Evolutionary conservation across 2,797 vertebrate species (phyloP), one percentile per base, ranked within the genome.

Genomic region (Adrianichthys oophorus): DNA sequence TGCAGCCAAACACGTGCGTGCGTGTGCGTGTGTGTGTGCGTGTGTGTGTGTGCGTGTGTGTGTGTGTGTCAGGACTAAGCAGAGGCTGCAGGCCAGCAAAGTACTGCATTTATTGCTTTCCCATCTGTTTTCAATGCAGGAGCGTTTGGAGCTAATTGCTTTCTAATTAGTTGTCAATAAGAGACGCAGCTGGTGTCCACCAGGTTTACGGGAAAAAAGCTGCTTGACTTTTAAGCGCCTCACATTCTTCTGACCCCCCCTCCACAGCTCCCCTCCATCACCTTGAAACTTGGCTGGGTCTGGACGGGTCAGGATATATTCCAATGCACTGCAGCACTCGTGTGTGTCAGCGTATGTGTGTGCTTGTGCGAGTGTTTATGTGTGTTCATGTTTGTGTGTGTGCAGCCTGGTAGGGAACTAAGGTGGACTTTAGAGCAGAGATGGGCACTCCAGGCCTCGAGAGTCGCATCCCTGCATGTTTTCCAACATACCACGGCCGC

Each of bases 151-250:
- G 74, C 75, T 91, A 90, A 92, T 90, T 92, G 82, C 68, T 79
- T 79, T 89, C 78, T 91, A 93, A 93, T 92, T 90, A 88, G 78
- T 89, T 86, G 89, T 92, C 90, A 91, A 91, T 87, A 91, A 90
- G 63, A 29, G 72, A 59, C 86, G 92, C 90, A 87, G 87, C 84
- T 90, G 87, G 90, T 76, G 83, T 85, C 81, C 69, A 48, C 41
- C 50, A 84, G 70, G 78, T 90, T 87, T 69, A 81, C 21, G 40
- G 65, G 68, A 52, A 72, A 37, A 12, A 64, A 48, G 54, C 56
- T 0, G 45, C 23, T 42, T 4, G 53, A 52, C 65, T 68, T 67
- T 65, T 53, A 65, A 70, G 65, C 52, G 58, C 26, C 63, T 48
- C 6, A 12, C 53, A 5, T 45, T 23, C 16, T 47, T 32, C 60